Evolutionary conservation across 2,113 vertebrate species (phyloP).

Genomic region (Chionodraco myersi): DNA sequence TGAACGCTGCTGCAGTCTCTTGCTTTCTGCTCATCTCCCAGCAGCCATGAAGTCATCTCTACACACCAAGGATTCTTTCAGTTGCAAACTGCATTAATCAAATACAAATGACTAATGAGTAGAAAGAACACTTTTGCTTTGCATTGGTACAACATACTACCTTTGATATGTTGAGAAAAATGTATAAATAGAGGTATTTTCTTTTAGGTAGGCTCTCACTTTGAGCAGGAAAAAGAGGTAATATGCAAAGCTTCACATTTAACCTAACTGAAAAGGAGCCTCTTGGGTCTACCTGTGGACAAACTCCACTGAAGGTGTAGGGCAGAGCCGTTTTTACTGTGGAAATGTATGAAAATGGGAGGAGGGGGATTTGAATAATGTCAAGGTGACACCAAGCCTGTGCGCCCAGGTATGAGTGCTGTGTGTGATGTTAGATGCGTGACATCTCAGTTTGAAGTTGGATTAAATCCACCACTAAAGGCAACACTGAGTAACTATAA

Average conservation of each 20-base stretch:
- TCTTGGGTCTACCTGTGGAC: slow-evolving; percentile 6
- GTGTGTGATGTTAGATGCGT: not conserved
- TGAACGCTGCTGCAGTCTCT: slow-evolving; percentile 48
- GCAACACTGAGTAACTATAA: slow-evolving; percentile 7
- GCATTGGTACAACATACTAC: not conserved
- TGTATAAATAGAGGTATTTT: slow-evolving; percentile 1
- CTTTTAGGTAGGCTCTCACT: slow-evolving; percentile 23
- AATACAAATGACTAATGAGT: slow-evolving; percentile 37
- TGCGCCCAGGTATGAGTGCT: slow-evolving; percentile 5
- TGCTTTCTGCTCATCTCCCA: slow-evolving; percentile 60
- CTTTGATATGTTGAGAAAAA: not conserved
- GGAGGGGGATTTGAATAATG: slow-evolving; percentile 47
- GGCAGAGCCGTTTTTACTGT: slow-evolving; percentile 7
- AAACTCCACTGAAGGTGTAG: slow-evolving; percentile 6
- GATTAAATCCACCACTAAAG: slow-evolving; percentile 17
- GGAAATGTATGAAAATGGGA: slow-evolving; percentile 50
- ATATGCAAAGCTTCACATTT: not conserved
- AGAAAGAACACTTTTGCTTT: slow-evolving; percentile 3
- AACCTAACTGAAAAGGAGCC: not conserved
- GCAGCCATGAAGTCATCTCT: slow-evolving; percentile 47
- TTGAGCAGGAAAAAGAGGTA: slow-evolving; percentile 6
- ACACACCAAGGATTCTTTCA: slow-evolving; percentile 37
- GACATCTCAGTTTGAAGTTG: slow-evolving; percentile 9
- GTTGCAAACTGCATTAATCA: slow-evolving; percentile 51
- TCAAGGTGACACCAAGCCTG: slow-evolving; percentile 32